Evolutionary conservation across 1,140 invertebrate genomes (phyloP).

Genomic region (Psilanteris sp.): DNA sequence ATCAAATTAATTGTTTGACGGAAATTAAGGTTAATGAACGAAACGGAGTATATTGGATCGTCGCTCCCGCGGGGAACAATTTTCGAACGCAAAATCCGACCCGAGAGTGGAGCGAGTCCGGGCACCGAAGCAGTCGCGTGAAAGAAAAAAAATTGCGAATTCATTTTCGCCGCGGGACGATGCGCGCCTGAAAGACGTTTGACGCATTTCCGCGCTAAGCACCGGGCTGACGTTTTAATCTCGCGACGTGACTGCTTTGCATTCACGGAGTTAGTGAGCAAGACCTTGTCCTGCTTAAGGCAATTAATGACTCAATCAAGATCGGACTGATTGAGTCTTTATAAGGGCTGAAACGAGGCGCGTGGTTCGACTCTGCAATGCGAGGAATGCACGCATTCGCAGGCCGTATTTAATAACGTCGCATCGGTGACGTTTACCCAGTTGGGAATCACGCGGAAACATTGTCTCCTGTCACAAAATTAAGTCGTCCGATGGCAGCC

Average conservation of each 20-base stretch:
- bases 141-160: constrained; percentile 18
- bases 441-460: constrained; percentile 9
- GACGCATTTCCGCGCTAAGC: constrained; percentile 33
- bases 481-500: too few relatives aligned
- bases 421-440: constrained; percentile 16
- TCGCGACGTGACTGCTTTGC: constrained; percentile 53
- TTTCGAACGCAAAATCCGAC: too few relatives aligned
- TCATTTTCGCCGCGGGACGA: constrained; percentile 31
- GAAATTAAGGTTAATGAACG: too few relatives aligned
- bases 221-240: constrained; percentile 40
- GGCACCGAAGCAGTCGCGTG: neutral
- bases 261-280: constrained; percentile 46
- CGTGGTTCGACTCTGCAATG: constrained; percentile 57
- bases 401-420: constrained; percentile 43
- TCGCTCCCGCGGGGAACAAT: too few relatives aligned
- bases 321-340: constrained; percentile 59
- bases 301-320: constrained; percentile 66
- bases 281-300: constrained; percentile 65
- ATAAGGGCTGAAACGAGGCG: constrained; percentile 60
- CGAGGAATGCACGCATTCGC: constrained; percentile 51
- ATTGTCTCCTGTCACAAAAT: neutral
- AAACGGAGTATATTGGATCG: too few relatives aligned
- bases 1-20: too few relatives aligned
- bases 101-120: too few relatives aligned
- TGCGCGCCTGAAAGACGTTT: constrained; percentile 23